Percentiles rank a stretch among this genome's conserved stretches.
Conservation (phyloP, 2,888 invertebrate genomes). For the Drosophila peninsularis region DNA sequence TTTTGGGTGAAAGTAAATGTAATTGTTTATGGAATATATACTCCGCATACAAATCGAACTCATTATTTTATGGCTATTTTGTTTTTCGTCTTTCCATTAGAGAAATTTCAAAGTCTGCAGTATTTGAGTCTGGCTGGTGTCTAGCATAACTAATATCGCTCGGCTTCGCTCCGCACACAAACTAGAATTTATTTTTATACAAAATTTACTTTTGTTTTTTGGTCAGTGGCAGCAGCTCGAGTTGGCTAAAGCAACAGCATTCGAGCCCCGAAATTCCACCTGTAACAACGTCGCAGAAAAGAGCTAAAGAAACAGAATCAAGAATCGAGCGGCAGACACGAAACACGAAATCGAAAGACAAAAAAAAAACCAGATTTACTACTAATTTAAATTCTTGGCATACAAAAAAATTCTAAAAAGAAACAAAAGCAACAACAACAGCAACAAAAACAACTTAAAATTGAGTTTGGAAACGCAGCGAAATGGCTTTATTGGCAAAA, state of each 20-base stretch:
- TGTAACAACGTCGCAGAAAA: conserved; percentile 74
- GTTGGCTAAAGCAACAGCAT: conserved; percentile 19
- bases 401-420: conserved; percentile 64
- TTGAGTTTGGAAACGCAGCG: conserved; percentile 71
- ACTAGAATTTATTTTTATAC: conserved; percentile 38
- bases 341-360: conserved; percentile 64
- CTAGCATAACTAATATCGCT: conserved; percentile 37
- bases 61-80: conserved; percentile 15
- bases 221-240: conserved; percentile 11
- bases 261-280: conserved; percentile 61
- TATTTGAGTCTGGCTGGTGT: conserved; percentile 5
- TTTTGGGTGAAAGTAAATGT: conserved; percentile 29
- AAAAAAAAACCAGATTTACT: conserved; percentile 75
- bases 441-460: conserved; percentile 44
- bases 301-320: conserved; percentile 50
- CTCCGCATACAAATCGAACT: conserved; percentile 8
- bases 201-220: conserved; percentile 21
- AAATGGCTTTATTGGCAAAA: conserved; percentile 74
- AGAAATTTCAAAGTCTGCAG: conserved; percentile 19
- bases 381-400: conserved; percentile 80
- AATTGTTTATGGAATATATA: conserved; percentile 18
- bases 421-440: conserved; percentile 23
- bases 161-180: conserved; percentile 56
- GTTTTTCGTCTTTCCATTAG: background rate
- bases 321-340: conserved; percentile 51